Evolutionary conservation across 2,888 invertebrate species (phyloP).

Genomic region (Strigamia maritima): DNA sequence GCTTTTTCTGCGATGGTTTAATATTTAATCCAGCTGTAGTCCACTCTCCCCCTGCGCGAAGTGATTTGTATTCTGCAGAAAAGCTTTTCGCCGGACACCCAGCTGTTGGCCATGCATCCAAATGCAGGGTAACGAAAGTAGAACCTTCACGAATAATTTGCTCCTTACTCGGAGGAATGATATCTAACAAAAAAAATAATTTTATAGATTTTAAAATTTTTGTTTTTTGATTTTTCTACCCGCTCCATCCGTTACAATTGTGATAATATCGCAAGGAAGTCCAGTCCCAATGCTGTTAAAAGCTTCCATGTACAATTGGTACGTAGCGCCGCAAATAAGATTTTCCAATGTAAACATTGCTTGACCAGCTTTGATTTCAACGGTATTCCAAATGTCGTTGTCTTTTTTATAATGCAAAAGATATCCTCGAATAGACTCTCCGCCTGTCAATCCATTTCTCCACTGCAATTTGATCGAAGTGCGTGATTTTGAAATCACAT

Average conservation of each 20-base stretch:
- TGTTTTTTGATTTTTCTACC: background rate
- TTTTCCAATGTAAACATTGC: background rate
- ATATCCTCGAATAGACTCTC: slow-evolving; percentile 39
- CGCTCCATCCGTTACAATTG: background rate
- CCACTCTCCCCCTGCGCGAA: background rate
- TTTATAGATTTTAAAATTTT: background rate
- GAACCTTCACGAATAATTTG: slow-evolving; percentile 14
- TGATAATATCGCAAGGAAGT: slow-evolving; percentile 23
- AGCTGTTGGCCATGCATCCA: slow-evolving; percentile 18
- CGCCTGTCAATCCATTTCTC: slow-evolving; percentile 40
- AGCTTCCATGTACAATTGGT: slow-evolving; percentile 33
- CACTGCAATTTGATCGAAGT: slow-evolving; percentile 44
- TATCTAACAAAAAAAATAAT: background rate
- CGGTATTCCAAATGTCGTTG: background rate
- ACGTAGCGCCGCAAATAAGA: slow-evolving; percentile 13
- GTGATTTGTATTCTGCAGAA: slow-evolving; percentile 2
- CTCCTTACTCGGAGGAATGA: background rate
- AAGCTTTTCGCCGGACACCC: background rate
- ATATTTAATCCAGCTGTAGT: background rate
- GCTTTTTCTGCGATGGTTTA: background rate
- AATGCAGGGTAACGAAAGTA: slow-evolving; percentile 15
- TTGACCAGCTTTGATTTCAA: background rate
- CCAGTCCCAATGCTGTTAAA: slow-evolving; percentile 30
- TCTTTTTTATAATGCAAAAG: slow-evolving; percentile 13
- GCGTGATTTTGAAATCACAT: slow-evolving; percentile 43